Evolutionary conservation across 1,140 invertebrate genomes (phyloP).

Genomic region (Zaprionus davidi): DNA sequence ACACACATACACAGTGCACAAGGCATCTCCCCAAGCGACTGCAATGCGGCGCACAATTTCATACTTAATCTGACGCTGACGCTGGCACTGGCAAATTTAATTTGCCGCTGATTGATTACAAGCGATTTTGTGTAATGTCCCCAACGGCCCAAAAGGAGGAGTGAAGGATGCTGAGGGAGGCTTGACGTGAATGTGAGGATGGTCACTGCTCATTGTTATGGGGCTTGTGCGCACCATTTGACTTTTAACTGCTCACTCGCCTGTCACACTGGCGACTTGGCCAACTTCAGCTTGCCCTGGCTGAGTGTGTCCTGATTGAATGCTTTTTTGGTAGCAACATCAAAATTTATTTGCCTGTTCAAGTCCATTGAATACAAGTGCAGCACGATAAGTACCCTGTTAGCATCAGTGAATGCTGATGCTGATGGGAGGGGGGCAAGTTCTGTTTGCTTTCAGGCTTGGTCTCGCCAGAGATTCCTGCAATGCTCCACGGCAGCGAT

Average conservation of each 20-base stretch:
- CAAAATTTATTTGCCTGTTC: conserved; percentile 64
- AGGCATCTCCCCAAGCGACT: conserved; percentile 5
- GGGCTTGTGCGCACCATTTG: conserved; percentile 54
- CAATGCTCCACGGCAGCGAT: conserved; percentile 21
- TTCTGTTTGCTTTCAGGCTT: conserved; percentile 17
- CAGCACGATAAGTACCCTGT: conserved; percentile 25
- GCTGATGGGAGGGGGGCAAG: background rate
- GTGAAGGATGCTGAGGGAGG: background rate
- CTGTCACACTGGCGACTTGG: background rate
- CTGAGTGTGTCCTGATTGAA: conserved; percentile 61
- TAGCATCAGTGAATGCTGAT: background rate
- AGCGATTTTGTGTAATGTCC: conserved; percentile 74
- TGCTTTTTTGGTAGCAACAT: conserved; percentile 45
- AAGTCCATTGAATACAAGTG: conserved; percentile 64
- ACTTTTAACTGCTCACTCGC: conserved; percentile 63
- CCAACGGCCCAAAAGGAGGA: conserved; percentile 38
- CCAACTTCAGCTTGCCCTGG: conserved; percentile 6
- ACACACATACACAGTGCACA: conserved; percentile 12
- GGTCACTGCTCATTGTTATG: conserved; percentile 54
- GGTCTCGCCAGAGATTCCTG: conserved; percentile 23
- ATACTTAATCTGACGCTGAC: conserved; percentile 64
- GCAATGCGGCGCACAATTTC: conserved; percentile 56
- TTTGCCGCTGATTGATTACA: conserved; percentile 79
- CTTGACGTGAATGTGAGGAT: conserved; percentile 6
- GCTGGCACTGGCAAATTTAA: conserved; percentile 74